Evolutionary conservation across 2,113 vertebrate genomes (phyloP).

Genomic region (Mus pahari): DNA sequence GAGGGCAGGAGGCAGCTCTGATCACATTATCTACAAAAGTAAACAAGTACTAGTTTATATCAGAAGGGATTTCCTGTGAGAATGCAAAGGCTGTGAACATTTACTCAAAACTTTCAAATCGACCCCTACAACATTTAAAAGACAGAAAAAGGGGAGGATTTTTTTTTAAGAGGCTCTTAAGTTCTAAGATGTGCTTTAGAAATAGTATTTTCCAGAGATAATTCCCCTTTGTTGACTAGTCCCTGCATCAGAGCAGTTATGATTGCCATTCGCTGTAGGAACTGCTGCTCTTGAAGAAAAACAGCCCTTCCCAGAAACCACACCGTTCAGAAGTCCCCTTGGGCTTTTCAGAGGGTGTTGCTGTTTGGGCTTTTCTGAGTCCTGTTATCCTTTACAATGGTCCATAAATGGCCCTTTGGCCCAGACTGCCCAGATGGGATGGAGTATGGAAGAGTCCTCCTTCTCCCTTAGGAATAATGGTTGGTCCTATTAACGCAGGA

Average conservation of each 20-base stretch:
- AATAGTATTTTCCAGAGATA: constrained; percentile 55
- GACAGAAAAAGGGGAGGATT: background rate
- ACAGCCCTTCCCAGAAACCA: background rate
- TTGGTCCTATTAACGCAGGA: background rate
- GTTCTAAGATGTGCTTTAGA: background rate
- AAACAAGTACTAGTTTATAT: constrained; percentile 57
- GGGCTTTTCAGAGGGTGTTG: background rate
- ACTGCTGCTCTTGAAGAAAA: constrained; percentile 2
- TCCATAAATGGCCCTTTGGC: background rate
- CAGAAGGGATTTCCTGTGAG: constrained; percentile 67
- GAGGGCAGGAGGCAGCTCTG: constrained; percentile 27
- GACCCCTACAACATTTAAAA: constrained; percentile 14
- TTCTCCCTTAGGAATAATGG: constrained; percentile 48
- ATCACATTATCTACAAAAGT: constrained; percentile 61
- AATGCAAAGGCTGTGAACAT: constrained; percentile 21
- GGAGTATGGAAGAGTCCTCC: constrained; percentile 7
- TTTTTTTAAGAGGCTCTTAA: background rate
- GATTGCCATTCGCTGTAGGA: background rate
- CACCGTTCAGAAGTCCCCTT: constrained; percentile 23
- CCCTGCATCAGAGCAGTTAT: background rate
- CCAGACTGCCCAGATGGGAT: background rate
- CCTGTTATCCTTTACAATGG: constrained; percentile 35
- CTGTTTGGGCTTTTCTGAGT: background rate
- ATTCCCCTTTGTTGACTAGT: background rate
- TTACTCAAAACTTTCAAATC: constrained; percentile 65